Percentiles rank a stretch among this genome's conserved stretches.
phyloP scores from a whole-genome alignment of 2,113 vertebrate genomes.

The Hemiprocne comata region DNA sequence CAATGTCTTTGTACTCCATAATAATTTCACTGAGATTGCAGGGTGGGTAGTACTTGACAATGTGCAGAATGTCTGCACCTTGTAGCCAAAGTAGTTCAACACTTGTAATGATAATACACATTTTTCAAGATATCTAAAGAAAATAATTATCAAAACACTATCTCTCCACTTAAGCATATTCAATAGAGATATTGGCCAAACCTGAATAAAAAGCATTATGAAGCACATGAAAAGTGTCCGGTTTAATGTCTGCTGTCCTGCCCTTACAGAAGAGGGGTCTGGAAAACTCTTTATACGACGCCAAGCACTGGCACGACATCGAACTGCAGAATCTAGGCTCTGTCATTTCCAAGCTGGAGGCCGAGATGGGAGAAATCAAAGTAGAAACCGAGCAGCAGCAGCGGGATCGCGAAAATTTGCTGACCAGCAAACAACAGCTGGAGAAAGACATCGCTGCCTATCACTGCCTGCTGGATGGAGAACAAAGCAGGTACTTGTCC shows the following conservation, averaged over 20 bases:
- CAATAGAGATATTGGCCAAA: neutral
- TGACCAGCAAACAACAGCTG: conserved; percentile 83
- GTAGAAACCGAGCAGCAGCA: conserved; percentile 87
- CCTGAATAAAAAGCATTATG: neutral
- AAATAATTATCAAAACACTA: neutral
- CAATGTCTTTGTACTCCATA: neutral
- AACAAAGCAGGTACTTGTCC: conserved; percentile 80
- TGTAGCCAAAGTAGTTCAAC: neutral
- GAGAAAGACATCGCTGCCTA: conserved; percentile 87
- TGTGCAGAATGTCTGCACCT: neutral
- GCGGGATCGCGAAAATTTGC: conserved; percentile 81
- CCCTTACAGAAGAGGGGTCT: conserved; percentile 88
- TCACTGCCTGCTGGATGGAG: conserved; percentile 89
- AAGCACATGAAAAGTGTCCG: neutral
- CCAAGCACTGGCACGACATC: conserved; percentile 91
- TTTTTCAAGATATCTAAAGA: neutral
- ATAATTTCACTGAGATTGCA: neutral
- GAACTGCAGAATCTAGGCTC: conserved; percentile 93
- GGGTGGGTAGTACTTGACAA: neutral
- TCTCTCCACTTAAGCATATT: neutral
- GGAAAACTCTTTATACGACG: conserved; percentile 87
- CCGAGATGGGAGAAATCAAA: conserved; percentile 86
- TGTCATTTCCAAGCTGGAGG: conserved; percentile 87
- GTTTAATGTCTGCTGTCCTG: neutral
- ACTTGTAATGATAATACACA: neutral